Evolutionary conservation across 2,113 vertebrate genomes (phyloP).

Genomic region (Saguinus imperator): DNA sequence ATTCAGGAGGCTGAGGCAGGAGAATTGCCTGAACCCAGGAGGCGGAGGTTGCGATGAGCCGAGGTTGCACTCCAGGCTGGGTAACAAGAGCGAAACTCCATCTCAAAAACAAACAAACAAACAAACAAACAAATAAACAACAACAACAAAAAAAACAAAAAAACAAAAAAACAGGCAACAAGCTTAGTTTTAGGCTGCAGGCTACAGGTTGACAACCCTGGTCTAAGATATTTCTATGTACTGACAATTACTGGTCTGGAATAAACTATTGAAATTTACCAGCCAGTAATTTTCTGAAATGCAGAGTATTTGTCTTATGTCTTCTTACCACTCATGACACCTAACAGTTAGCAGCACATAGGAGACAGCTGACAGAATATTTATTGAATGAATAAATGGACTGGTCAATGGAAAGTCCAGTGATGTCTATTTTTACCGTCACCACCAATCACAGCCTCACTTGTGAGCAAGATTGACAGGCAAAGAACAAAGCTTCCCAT

Average conservation of each 20-base stretch:
- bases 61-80: no score
- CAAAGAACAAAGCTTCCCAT: neutral
- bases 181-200: neutral
- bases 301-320: neutral
- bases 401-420: neutral
- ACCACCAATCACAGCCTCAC: neutral
- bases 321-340: neutral
- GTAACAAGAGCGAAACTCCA: no score
- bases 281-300: neutral
- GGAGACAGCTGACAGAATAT: neutral
- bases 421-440: neutral
- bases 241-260: neutral
- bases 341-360: neutral
- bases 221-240: neutral
- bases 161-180: neutral
- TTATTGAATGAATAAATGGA: neutral
- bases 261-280: neutral
- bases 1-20: no score
- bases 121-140: no score
- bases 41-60: no score
- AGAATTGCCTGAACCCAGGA: no score
- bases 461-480: neutral
- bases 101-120: no score
- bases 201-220: neutral
- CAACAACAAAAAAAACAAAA: no score